phyloP scores from a whole-genome alignment of 2,113 vertebrate genomes.

The Setophaga coronata region DNA sequence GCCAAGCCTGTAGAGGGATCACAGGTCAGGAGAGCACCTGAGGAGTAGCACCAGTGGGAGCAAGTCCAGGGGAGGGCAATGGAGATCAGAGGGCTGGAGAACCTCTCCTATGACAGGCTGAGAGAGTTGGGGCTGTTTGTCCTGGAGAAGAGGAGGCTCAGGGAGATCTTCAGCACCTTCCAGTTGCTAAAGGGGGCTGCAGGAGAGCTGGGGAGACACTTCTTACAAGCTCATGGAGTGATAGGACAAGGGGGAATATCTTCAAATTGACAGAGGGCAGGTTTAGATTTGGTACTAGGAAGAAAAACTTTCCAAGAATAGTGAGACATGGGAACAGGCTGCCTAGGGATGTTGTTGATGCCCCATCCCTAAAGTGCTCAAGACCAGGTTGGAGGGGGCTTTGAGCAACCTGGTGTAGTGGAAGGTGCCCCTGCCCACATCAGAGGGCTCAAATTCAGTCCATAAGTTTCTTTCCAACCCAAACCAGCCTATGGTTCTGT shows the following conservation, averaged over 20 bases:
- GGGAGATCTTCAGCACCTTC: background rate
- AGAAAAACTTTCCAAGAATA: background rate
- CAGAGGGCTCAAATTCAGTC: fast-evolving
- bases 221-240: background rate
- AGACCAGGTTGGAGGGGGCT: background rate
- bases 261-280: background rate
- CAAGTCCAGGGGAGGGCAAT: background rate
- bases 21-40: background rate
- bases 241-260: background rate
- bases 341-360: background rate
- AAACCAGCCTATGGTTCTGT: background rate
- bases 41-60: background rate
- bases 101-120: background rate
- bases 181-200: background rate
- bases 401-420: background rate
- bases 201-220: background rate
- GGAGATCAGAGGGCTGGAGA: background rate
- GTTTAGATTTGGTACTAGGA: background rate
- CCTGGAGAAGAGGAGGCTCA: background rate
- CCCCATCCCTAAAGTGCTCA: background rate
- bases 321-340: background rate
- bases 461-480: background rate
- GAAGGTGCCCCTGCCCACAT: background rate
- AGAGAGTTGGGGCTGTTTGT: background rate
- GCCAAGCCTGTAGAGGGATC: background rate